Conservation (phyloP, 2,888 invertebrate species). For the Halocaridina rubra region DNA sequence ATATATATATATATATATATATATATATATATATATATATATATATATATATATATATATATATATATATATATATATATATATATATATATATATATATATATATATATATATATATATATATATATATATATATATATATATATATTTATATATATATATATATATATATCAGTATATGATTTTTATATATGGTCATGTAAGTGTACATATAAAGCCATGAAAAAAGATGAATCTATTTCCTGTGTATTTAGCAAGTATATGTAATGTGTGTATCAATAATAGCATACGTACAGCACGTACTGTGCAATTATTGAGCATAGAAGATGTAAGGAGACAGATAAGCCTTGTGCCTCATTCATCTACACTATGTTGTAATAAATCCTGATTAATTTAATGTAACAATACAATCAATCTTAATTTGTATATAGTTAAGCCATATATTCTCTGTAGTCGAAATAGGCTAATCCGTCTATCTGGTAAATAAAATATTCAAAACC, state of each 20-base stretch:
- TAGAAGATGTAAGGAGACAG: too few species aligned
- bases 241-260: not conserved
- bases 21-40: not conserved
- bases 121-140: slow-evolving; percentile 1
- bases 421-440: too few species aligned
- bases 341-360: too few species aligned
- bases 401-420: too few species aligned
- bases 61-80: not conserved
- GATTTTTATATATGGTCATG: not conserved
- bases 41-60: not conserved
- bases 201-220: not conserved
- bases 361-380: too few species aligned
- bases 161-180: not conserved
- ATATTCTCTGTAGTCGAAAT: too few species aligned
- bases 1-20: not conserved
- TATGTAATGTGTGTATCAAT: too few species aligned
- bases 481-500: too few species aligned
- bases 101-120: not conserved
- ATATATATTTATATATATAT: not conserved
- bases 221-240: not conserved
- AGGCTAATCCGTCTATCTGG: too few species aligned
- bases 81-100: not conserved
- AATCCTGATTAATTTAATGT: too few species aligned
- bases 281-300: too few species aligned
- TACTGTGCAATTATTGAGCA: too few species aligned